These are phyloP conservation scores for Otocyon megalotis DNA, from an alignment of 2,113 vertebrate genomes.

Conservation along the genomic window DNA sequence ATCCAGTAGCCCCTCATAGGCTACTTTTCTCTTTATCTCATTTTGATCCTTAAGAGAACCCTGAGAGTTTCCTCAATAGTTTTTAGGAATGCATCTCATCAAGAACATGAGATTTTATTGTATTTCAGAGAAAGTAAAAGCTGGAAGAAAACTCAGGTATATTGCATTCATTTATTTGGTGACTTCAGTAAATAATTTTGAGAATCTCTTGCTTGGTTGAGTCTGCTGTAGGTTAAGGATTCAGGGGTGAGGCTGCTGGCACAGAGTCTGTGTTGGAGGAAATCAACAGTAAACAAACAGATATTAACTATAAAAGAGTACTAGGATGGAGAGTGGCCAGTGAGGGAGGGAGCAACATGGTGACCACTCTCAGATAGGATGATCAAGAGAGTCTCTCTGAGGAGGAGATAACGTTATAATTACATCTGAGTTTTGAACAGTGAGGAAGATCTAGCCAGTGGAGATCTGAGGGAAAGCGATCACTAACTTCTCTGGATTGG, in stretches of 20 bases:
- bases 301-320: neutral
- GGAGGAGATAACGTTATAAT: neutral
- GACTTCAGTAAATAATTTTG: constrained; percentile 21
- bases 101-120: constrained; percentile 18
- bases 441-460: neutral
- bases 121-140: constrained; percentile 52
- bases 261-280: neutral
- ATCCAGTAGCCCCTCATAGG: neutral
- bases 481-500: neutral
- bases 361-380: neutral
- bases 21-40: neutral
- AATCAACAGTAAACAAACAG: neutral
- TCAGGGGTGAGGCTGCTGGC: neutral
- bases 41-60: neutral
- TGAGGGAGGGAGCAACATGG: neutral
- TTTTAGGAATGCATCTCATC: constrained; percentile 1
- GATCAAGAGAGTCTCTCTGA: neutral
- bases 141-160: neutral
- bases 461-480: neutral
- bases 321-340: neutral
- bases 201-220: neutral
- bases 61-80: neutral
- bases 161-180: neutral
- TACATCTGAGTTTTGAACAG: neutral
- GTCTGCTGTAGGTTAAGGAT: neutral